phyloP scores from a whole-genome alignment of 2,113 vertebrate species.

The Calcarius ornatus region DNA sequence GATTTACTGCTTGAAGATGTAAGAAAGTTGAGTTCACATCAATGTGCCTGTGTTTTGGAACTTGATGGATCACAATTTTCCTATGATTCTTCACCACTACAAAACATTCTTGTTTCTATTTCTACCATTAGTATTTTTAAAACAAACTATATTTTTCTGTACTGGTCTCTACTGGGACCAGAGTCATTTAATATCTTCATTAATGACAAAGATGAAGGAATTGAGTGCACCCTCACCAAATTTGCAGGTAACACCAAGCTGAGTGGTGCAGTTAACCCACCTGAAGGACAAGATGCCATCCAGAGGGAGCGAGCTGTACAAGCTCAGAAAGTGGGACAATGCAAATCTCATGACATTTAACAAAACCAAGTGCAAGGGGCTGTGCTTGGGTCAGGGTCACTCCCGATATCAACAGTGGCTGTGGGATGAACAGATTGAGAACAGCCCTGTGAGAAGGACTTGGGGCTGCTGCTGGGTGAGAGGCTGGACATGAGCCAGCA shows the following conservation, averaged over 20 bases:
- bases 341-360: neutral
- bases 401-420: neutral
- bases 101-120: neutral
- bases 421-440: neutral
- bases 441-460: neutral
- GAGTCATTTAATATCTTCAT: neutral
- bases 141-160: neutral
- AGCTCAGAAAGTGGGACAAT: neutral
- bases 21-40: neutral
- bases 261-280: neutral
- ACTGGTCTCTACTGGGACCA: neutral
- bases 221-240: neutral
- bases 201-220: neutral
- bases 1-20: neutral
- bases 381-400: neutral
- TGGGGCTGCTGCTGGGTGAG: neutral
- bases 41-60: neutral
- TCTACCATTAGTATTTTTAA: neutral
- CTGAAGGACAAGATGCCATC: accelerated
- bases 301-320: neutral
- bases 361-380: neutral
- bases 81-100: neutral
- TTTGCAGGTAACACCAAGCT: neutral
- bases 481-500: neutral
- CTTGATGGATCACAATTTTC: neutral